Conservation (phyloP, 2,113 vertebrate species). For the Ctenomys sociabilis region DNA sequence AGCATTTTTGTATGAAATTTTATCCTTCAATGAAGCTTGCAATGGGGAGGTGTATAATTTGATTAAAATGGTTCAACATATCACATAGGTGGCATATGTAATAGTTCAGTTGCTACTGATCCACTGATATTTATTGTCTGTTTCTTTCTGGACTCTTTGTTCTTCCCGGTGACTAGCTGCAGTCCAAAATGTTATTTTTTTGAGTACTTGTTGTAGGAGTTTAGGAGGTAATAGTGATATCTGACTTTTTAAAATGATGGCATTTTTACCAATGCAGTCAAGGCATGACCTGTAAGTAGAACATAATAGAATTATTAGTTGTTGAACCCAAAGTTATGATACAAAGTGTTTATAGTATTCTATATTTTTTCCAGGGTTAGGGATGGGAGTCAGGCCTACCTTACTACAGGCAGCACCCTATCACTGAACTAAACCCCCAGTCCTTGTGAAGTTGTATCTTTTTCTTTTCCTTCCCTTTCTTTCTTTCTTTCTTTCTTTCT, state of each 20-base stretch:
- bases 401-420: no score
- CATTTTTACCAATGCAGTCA: constrained; percentile 93
- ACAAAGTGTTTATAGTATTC: neutral
- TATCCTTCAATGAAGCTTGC: constrained; percentile 71
- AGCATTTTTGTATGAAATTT: constrained; percentile 66
- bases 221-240: constrained; percentile 90
- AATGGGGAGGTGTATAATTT: constrained; percentile 33
- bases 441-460: neutral
- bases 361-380: no score
- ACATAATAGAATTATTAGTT: neutral
- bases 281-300: constrained; percentile 89
- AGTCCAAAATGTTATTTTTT: constrained; percentile 92
- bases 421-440: neutral
- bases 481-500: no score
- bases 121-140: constrained; percentile 71
- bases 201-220: constrained; percentile 89
- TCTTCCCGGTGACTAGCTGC: constrained; percentile 86
- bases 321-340: neutral
- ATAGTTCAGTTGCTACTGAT: constrained; percentile 38
- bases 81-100: neutral
- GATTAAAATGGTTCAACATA: neutral
- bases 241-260: constrained; percentile 86
- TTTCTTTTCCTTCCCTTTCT: no score
- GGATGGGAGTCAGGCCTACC: neutral
- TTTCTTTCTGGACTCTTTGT: constrained; percentile 81